These are phyloP conservation scores for Collichthys lucidus DNA, from an alignment of 2,113 vertebrate genomes.

Conservation along the genomic window DNA sequence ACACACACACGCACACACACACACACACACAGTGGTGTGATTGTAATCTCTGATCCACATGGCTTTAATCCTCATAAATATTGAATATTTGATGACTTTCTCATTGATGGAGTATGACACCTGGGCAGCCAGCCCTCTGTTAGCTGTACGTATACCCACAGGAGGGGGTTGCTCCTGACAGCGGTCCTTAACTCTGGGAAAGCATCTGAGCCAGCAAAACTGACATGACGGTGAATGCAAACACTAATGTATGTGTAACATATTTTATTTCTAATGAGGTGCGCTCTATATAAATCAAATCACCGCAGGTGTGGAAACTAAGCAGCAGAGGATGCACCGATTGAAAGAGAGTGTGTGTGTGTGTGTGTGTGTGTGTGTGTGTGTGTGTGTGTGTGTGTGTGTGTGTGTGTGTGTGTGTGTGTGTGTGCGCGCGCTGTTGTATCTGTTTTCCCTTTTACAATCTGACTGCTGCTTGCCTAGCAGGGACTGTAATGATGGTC, in stretches of 20 bases:
- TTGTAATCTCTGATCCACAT: conserved; percentile 67
- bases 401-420: background rate
- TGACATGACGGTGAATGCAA: conserved; percentile 32
- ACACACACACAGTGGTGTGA: conserved; percentile 28
- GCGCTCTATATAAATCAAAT: conserved; percentile 33
- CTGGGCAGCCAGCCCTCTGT: conserved; percentile 63
- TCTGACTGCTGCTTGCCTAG: conserved; percentile 79
- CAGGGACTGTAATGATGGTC: conserved; percentile 82
- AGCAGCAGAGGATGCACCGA: conserved; percentile 20
- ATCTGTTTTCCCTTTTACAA: conserved; percentile 70
- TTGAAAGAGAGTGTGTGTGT: conserved; percentile 21
- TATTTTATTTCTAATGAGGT: conserved; percentile 48
- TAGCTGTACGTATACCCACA: conserved; percentile 29
- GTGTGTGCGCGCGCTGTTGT: conserved; percentile 34
- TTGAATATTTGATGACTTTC: conserved; percentile 79
- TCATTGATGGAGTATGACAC: conserved; percentile 77
- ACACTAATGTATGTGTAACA: conserved; percentile 17
- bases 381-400: background rate
- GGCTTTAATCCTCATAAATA: conserved; percentile 77
- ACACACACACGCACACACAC: background rate
- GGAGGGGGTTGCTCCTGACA: conserved; percentile 61
- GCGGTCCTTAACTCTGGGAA: conserved; percentile 41
- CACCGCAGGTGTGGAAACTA: background rate
- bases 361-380: conserved; percentile 32
- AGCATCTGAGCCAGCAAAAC: conserved; percentile 61